Percentiles rank a stretch among this genome's conserved stretches.
phyloP scores from a whole-genome alignment of 2,888 invertebrate species.

The Sympetrum striolatum region DNA sequence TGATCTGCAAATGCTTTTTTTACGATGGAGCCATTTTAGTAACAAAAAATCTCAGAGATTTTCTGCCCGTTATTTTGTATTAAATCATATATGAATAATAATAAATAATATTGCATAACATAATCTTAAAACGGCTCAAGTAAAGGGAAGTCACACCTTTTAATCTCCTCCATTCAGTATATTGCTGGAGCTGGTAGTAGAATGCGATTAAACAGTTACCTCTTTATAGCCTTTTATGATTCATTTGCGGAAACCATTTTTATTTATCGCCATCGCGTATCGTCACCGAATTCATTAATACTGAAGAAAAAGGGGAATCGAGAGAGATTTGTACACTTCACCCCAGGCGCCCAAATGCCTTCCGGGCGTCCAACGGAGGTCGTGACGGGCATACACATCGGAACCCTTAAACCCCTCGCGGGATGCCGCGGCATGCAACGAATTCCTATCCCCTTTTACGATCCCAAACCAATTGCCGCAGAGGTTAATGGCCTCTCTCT shows the following conservation, averaged over 20 bases:
- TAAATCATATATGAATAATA: no score
- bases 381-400: not conserved
- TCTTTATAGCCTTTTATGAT: no score
- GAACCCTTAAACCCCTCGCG: not conserved
- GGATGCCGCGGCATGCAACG: not conserved
- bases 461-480: not conserved
- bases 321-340: constrained; percentile 6
- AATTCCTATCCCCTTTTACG: not conserved
- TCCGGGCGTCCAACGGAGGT: not conserved
- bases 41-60: no score
- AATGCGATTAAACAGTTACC: no score
- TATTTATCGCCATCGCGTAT: not conserved
- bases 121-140: no score
- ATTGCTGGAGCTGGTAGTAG: no score
- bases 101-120: no score
- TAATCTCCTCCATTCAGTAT: no score
- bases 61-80: no score
- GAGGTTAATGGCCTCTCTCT: not conserved
- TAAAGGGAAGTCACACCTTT: no score
- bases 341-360: not conserved
- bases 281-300: not conserved
- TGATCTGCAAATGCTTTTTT: no score
- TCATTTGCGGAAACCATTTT: not conserved
- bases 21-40: no score
- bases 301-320: not conserved